phyloP scores from a whole-genome alignment of 37 sponge, comb jelly and placozoan species.

The Oopsacas minuta region DNA sequence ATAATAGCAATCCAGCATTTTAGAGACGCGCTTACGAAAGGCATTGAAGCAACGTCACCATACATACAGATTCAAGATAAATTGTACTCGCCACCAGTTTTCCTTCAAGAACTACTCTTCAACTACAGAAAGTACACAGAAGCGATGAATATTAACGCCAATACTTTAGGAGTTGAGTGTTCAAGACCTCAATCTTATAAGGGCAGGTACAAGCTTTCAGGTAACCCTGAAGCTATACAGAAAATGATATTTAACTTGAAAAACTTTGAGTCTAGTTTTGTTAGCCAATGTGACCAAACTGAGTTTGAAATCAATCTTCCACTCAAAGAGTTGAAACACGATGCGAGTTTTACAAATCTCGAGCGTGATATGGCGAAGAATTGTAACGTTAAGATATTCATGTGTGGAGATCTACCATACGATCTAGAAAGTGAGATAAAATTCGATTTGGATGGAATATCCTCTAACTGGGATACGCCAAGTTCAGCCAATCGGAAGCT shows the following conservation, averaged over 20 bases:
- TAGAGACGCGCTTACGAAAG: background rate
- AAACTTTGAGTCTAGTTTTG: background rate
- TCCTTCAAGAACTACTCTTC: background rate
- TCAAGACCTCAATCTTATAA: background rate
- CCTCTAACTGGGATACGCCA: background rate
- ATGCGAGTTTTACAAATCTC: background rate
- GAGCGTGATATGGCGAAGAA: background rate
- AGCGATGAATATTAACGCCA: background rate
- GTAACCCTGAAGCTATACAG: background rate
- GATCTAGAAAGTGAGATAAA: background rate
- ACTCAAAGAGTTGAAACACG: background rate
- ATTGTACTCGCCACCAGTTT: background rate
- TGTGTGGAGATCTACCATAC: background rate
- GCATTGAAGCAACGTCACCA: background rate
- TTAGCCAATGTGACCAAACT: background rate
- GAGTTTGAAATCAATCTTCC: background rate
- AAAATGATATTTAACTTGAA: constrained; percentile 7
- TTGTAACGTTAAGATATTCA: background rate
- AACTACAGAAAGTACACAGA: background rate
- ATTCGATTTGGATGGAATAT: background rate
- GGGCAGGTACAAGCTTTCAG: background rate
- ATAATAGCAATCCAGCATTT: background rate
- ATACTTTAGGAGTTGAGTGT: background rate
- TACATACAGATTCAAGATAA: background rate
- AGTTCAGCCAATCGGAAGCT: background rate